phyloP scores from a whole-genome alignment of 2,113 vertebrate genomes.

The Odobenus rosmarus region DNA sequence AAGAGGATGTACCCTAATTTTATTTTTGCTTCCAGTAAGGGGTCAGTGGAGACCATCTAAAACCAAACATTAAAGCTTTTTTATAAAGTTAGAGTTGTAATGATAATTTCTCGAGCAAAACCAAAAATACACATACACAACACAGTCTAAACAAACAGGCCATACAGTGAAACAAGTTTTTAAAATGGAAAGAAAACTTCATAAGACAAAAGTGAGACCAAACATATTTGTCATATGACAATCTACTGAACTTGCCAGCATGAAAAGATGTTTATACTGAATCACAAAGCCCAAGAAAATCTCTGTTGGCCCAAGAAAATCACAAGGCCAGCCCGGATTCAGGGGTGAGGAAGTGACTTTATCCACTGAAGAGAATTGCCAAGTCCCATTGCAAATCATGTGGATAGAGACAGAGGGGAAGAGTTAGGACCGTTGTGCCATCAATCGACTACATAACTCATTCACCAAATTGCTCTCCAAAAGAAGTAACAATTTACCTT shows the following conservation, averaged over 20 bases:
- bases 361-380: not conserved
- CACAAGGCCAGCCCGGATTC: not conserved
- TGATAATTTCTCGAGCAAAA: not conserved
- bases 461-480: not conserved
- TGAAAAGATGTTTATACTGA: not conserved
- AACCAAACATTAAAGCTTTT: not conserved
- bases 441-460: not conserved
- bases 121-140: not conserved
- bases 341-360: not conserved
- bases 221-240: not conserved
- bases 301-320: not conserved
- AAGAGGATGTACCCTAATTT: not conserved
- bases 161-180: not conserved
- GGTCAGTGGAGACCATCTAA: not conserved
- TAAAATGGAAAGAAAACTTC: not conserved
- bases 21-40: not conserved
- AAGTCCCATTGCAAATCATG: not conserved
- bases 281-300: not conserved
- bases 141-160: not conserved
- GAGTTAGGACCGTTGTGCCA: not conserved
- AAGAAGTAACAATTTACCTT: not conserved
- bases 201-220: conserved; percentile 7
- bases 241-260: not conserved
- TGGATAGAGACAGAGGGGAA: not conserved
- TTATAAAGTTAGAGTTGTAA: not conserved